Conservation (phyloP, 1,140 invertebrate genomes). For the Archegozetes longisetosus region DNA sequence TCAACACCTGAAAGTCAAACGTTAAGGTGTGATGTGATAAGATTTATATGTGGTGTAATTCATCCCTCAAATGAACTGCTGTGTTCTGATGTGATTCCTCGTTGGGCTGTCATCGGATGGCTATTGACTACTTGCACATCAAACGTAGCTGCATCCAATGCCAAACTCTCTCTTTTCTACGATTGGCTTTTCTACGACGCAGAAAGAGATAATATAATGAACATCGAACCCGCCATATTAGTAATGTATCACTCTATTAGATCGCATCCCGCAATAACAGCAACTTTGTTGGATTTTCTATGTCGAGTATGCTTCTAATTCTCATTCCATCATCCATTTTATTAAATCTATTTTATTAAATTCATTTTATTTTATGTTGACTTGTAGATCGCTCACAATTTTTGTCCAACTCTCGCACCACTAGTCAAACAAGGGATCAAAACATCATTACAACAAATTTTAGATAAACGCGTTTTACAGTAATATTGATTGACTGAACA, state of each 20-base stretch:
- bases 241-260: constrained; percentile 96
- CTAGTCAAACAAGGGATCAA: constrained; percentile 78
- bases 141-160: constrained; percentile 80
- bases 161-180: constrained; percentile 88
- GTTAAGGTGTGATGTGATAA: constrained; percentile 78
- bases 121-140: constrained; percentile 88
- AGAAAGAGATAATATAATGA: constrained; percentile 95
- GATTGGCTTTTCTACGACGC: constrained; percentile 95
- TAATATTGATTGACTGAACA: constrained; percentile 20
- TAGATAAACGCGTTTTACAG: constrained; percentile 80
- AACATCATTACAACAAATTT: constrained; percentile 75
- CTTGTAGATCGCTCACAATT: constrained; percentile 81
- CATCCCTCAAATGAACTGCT: constrained; percentile 93
- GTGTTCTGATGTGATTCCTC: constrained; percentile 92
- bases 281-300: constrained; percentile 83
- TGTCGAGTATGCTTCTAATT: constrained; percentile 47
- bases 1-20: constrained; percentile 92
- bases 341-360: background rate
- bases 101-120: constrained; percentile 98
- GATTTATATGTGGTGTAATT: constrained; percentile 93
- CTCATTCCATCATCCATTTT: constrained; percentile 4
- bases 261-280: constrained; percentile 85
- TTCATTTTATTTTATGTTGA: constrained; percentile 23
- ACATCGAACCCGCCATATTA: constrained; percentile 94
- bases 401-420: constrained; percentile 62